These are phyloP conservation scores for Drosophila yooni DNA, from an alignment of 2,888 invertebrate genomes.

Conservation along the genomic window DNA sequence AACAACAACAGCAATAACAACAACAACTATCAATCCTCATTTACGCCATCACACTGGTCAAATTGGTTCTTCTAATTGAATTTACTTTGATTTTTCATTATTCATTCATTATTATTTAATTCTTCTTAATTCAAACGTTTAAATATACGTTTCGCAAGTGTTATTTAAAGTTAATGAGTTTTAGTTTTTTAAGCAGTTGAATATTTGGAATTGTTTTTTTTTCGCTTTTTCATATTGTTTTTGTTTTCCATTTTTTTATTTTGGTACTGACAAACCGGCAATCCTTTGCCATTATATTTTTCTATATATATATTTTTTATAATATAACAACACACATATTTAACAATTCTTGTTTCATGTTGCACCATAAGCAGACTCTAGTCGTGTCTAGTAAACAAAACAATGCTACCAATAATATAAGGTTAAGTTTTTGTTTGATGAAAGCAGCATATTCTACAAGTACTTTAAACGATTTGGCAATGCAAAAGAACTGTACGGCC, in stretches of 20 bases:
- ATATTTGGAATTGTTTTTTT: neutral
- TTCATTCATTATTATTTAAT: neutral
- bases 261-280: slow-evolving; percentile 1
- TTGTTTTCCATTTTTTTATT: neutral
- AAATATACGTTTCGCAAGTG: neutral
- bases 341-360: slow-evolving; percentile 22
- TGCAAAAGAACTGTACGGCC: slow-evolving; percentile 26
- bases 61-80: slow-evolving; percentile 65
- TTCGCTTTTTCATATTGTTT: neutral
- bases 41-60: slow-evolving; percentile 65
- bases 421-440: slow-evolving; percentile 64
- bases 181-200: slow-evolving; percentile 6
- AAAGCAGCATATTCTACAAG: slow-evolving; percentile 46
- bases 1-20: slow-evolving; percentile 41
- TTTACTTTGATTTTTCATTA: neutral
- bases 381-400: slow-evolving; percentile 41
- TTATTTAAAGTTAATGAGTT: neutral
- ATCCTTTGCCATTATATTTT: slow-evolving; percentile 8
- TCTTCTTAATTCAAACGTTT: neutral
- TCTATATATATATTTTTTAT: neutral
- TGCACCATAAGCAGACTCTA: slow-evolving; percentile 40
- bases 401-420: slow-evolving; percentile 41
- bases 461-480: slow-evolving; percentile 50
- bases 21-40: slow-evolving; percentile 58
- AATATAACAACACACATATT: slow-evolving; percentile 1